phyloP scores from a whole-genome alignment of 1,140 invertebrate genomes.

The Drosophila bipectinata region DNA sequence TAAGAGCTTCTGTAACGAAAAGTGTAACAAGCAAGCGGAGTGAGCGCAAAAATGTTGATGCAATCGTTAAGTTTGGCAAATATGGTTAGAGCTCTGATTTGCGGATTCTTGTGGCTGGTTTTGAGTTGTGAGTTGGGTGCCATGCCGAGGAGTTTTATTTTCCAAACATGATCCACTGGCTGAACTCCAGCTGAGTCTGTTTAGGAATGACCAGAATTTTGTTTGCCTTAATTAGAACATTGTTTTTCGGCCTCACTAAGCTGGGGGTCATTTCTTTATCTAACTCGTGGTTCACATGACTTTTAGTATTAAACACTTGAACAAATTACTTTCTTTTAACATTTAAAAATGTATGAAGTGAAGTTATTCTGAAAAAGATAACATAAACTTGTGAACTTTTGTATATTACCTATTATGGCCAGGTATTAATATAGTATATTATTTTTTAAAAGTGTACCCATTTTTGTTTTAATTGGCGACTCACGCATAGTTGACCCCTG shows the following conservation, averaged over 20 bases:
- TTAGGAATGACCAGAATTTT: constrained; percentile 46
- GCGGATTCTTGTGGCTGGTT: constrained; percentile 36
- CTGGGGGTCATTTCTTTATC: constrained; percentile 7
- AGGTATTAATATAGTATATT: no score
- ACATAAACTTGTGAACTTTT: background rate
- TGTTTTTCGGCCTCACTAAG: constrained; percentile 16
- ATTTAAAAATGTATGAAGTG: background rate
- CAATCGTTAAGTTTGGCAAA: constrained; percentile 82
- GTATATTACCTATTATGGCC: background rate
- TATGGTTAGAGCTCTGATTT: constrained; percentile 71
- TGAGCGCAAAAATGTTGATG: constrained; percentile 60
- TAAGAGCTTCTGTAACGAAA: constrained; percentile 43
- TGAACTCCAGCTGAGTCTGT: constrained; percentile 35
- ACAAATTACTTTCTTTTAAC: background rate
- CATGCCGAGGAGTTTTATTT: constrained; percentile 27
- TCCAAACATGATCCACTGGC: constrained; percentile 36
- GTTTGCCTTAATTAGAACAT: constrained; percentile 40
- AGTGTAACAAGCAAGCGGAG: constrained; percentile 50
- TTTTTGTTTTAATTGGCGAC: constrained; percentile 28
- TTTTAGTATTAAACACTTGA: background rate
- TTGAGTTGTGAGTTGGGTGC: constrained; percentile 41
- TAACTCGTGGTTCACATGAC: constrained; percentile 1
- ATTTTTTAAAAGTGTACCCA: background rate
- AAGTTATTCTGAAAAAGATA: no score
- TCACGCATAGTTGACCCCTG: constrained; percentile 58